Base-by-base conservation (phyloP, 2,888 invertebrate species). In the Thyatira batis region DNA sequence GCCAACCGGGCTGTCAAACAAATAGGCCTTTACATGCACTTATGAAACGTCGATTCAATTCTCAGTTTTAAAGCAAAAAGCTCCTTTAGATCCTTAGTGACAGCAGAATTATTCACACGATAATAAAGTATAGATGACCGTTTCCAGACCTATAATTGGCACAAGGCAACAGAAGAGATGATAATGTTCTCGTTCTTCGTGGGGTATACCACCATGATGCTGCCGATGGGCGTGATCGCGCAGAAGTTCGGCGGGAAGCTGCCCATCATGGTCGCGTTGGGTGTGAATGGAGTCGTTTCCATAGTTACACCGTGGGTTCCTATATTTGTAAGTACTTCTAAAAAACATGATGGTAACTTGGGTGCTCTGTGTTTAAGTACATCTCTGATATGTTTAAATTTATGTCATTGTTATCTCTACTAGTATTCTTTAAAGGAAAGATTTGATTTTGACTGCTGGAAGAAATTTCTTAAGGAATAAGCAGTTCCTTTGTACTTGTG, bases 161-260 rank as follows among this genome's bases (percentile, higher is more conserved):
- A 71, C 44, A 85, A 86, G 57, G 63, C 82, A 0, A 82, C 78
- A 0, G 84, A 87, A 49, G 88, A 87, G 56, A 80, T 87, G 68
- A 82, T 86, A 27, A 70, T 90, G 21, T 92, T 90, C 58, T 84
- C 93, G 0, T 93, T 93, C 66, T 93, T 93, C 70, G 88, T 91
- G 68, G 93, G 93, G 0, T 93, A 93, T 60, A 89, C 93, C 0
- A 71, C 82, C 0, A 92, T 92, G 71, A 92, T 92, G 76, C 54
- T 93, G 1, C 92, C 93, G 0, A 92, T 93, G 66, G 94, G 94
- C 0, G 73, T 93, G 23, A 65, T 95, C 11, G 93, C 94, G 0
- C 94, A 94, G 65, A 87, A 84, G 30, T 92, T 92, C 73, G 95
- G 95, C 0, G 95, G 94, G 0, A 94, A 94, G 65, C 81, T 84